A percentile compares a stretch with the other conserved stretches of the same genome.
These are phyloP conservation scores for Ichneumoninae sp. DNA, from an alignment of 2,888 invertebrate genomes.

Conservation along the genomic window DNA sequence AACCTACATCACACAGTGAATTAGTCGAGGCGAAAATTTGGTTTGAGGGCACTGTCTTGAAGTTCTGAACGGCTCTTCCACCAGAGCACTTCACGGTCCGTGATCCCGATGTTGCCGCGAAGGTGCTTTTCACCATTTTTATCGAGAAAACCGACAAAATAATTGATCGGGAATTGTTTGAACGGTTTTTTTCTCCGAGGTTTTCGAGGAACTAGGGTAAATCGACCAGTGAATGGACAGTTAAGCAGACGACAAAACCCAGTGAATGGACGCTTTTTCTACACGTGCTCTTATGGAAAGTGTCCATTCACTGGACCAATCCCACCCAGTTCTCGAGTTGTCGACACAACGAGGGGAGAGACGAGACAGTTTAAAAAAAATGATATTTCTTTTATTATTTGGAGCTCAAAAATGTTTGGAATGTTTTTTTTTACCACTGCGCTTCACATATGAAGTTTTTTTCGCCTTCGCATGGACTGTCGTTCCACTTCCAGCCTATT, in stretches of 20 bases:
- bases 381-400: background rate
- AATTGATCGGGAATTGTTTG: constrained; percentile 35
- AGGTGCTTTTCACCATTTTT: background rate
- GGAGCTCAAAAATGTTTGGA: constrained; percentile 25
- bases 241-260: too few relatives aligned
- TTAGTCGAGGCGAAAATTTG: too few relatives aligned
- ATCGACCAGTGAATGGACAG: too few relatives aligned
- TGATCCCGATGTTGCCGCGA: too few relatives aligned
- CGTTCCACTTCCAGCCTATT: constrained; percentile 96
- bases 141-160: background rate
- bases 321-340: constrained; percentile 14
- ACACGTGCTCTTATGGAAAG: background rate
- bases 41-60: too few relatives aligned
- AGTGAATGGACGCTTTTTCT: too few relatives aligned
- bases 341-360: background rate
- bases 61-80: too few relatives aligned
- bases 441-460: constrained; percentile 97
- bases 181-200: background rate
- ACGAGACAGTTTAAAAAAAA: background rate
- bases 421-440: constrained; percentile 81
- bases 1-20: too few relatives aligned
- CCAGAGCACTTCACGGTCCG: too few relatives aligned
- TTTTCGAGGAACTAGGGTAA: background rate
- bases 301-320: background rate
- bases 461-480: constrained; percentile 96